Conservation (phyloP, 2,888 invertebrate genomes). For the Thymelicus sylvestris region DNA sequence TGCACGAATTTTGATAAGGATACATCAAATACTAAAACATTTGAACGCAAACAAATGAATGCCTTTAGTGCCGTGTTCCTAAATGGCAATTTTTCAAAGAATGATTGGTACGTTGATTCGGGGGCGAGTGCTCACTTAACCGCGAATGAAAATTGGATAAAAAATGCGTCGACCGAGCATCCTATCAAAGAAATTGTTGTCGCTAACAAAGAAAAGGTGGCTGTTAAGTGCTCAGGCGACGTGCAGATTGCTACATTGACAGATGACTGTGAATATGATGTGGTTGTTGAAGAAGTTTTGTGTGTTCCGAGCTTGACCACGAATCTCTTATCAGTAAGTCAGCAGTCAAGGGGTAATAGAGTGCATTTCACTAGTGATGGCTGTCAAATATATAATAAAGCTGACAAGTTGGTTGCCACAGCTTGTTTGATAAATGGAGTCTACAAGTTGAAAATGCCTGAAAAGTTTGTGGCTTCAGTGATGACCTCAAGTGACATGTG, state of each 20-base stretch:
- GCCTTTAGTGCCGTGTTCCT: constrained; percentile 9
- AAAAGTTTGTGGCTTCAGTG: not conserved
- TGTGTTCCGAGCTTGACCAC: constrained; percentile 36
- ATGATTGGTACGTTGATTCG: constrained; percentile 11
- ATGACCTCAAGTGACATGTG: not conserved
- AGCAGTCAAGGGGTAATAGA: constrained; percentile 36
- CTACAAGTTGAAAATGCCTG: constrained; percentile 12
- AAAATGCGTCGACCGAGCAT: constrained; percentile 19
- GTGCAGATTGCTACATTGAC: constrained; percentile 33
- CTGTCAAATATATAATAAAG: constrained; percentile 24
- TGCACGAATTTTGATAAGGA: not conserved
- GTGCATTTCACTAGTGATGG: constrained; percentile 28
- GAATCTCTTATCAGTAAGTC: constrained; percentile 28
- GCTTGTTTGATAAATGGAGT: constrained; percentile 24
- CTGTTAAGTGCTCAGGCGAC: constrained; percentile 39
- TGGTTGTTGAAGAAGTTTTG: constrained; percentile 33
- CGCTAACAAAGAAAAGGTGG: constrained; percentile 38
- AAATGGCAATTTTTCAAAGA: not conserved
- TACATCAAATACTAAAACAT: not conserved
- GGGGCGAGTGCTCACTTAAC: constrained; percentile 9
- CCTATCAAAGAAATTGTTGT: constrained; percentile 39
- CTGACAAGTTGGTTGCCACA: constrained; percentile 9
- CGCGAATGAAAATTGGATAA: constrained; percentile 14
- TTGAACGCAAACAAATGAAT: not conserved
- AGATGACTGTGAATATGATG: constrained; percentile 30